These are phyloP conservation scores for Agrilus biguttatus DNA, from an alignment of 2,888 invertebrate genomes.

Conservation along the genomic window DNA sequence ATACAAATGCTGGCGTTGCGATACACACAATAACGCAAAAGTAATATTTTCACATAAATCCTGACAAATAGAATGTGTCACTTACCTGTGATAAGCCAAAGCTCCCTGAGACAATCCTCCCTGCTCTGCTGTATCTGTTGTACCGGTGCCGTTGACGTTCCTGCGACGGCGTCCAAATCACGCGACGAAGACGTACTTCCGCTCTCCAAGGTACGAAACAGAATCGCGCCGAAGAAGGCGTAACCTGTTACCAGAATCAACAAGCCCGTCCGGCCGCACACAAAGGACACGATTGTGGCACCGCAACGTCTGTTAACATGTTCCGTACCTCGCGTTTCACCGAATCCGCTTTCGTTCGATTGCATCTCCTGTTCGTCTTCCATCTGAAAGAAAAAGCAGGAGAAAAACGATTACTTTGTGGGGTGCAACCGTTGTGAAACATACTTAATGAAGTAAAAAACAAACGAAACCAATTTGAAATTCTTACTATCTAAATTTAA, in stretches of 20 bases:
- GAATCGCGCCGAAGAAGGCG: constrained; percentile 27
- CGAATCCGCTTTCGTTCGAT: too few relatives aligned
- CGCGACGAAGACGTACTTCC: constrained; percentile 15
- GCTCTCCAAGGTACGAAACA: constrained; percentile 27
- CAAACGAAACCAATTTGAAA: too few relatives aligned
- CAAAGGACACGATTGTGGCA: constrained; percentile 22
- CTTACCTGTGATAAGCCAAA: constrained; percentile 71
- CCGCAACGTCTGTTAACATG: constrained; percentile 7
- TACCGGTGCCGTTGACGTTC: too few relatives aligned
- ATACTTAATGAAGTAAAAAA: too few relatives aligned
- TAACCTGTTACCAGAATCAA: constrained; percentile 27
- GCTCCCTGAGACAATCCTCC: constrained; percentile 47
- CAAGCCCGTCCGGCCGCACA: constrained; percentile 26
- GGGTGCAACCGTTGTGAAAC: too few relatives aligned
- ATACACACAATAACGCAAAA: too few relatives aligned
- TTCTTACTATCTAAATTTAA: too few relatives aligned
- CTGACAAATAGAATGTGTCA: constrained; percentile 2
- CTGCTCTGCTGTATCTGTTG: constrained; percentile 24
- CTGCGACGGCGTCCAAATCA: constrained; percentile 10
- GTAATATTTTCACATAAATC: too few relatives aligned
- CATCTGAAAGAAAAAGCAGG: constrained; percentile 19
- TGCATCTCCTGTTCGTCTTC: constrained; percentile 12
- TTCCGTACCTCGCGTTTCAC: constrained; percentile 6
- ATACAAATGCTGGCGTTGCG: too few relatives aligned
- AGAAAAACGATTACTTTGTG: neutral